These are phyloP conservation scores for Leptinotarsa tumamoca DNA, from an alignment of 2,888 invertebrate genomes.

Conservation along the genomic window DNA sequence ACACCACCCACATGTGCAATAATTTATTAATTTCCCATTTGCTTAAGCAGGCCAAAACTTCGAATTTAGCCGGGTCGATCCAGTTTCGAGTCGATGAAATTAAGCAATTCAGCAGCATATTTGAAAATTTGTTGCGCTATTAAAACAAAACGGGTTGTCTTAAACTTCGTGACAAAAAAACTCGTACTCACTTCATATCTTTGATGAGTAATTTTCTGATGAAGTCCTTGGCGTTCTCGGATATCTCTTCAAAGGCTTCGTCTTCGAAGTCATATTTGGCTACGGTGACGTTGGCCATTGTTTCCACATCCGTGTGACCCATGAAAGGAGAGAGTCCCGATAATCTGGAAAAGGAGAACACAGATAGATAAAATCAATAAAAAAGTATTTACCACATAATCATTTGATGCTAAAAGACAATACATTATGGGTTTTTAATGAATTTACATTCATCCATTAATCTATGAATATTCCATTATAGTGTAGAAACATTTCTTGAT, in stretches of 20 bases:
- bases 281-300: constrained; percentile 98
- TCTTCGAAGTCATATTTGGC: constrained; percentile 98
- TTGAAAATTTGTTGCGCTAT: neutral
- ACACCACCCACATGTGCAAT: constrained; percentile 28
- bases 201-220: constrained; percentile 91
- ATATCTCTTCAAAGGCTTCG: constrained; percentile 95
- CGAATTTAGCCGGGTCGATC: neutral
- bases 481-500: too few species aligned
- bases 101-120: too few species aligned
- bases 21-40: constrained; percentile 25
- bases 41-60: constrained; percentile 17
- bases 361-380: too few species aligned
- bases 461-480: too few species aligned
- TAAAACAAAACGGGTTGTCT: too few species aligned
- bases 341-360: constrained; percentile 70
- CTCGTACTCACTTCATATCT: constrained; percentile 83
- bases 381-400: too few species aligned
- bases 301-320: constrained; percentile 97
- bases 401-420: too few species aligned
- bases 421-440: too few species aligned
- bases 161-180: constrained; percentile 4
- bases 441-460: too few species aligned
- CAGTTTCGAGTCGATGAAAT: neutral
- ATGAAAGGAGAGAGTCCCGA: constrained; percentile 98
- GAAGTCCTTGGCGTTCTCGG: constrained; percentile 95